phyloP scores from a whole-genome alignment of 92 coral and sea anemone species.

The Zoanthus gigantus region DNA sequence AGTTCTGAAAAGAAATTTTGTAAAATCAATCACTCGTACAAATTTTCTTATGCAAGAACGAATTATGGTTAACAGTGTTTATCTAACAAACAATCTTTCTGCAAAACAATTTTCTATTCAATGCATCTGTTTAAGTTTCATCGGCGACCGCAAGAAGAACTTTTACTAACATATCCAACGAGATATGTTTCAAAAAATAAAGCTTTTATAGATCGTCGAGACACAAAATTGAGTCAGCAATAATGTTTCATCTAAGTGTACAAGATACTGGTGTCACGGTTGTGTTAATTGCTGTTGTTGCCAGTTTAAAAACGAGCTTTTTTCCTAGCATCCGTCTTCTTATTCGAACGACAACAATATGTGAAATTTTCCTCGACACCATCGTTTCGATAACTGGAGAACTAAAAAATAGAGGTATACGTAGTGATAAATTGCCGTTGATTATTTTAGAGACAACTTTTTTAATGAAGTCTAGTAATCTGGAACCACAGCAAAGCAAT shows the following conservation, averaged over 20 bases:
- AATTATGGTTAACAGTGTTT: neutral
- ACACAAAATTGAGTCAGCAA: too few relatives aligned
- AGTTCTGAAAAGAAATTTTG: neutral
- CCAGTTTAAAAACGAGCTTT: too few relatives aligned
- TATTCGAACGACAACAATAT: too few relatives aligned
- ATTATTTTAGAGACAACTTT: neutral
- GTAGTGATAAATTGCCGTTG: neutral
- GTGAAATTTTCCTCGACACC: too few relatives aligned
- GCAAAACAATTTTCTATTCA: constrained; percentile 22
- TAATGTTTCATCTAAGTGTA: too few relatives aligned
- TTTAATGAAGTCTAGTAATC: neutral
- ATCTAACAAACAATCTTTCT: constrained; percentile 2
- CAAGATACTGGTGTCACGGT: too few relatives aligned
- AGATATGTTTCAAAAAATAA: neutral
- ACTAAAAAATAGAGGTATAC: neutral
- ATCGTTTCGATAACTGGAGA: too few relatives aligned
- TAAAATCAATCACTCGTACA: neutral
- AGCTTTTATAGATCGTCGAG: too few relatives aligned
- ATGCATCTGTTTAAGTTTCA: constrained; percentile 4
- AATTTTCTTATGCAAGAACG: neutral
- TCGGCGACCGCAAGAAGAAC: neutral
- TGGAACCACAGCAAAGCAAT: neutral
- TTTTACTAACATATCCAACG: neutral
- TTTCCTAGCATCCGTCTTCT: too few relatives aligned
- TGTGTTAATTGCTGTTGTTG: too few relatives aligned